Base-by-base conservation (phyloP, 1,140 invertebrate genomes). In the Chymomyza costata region DNA sequence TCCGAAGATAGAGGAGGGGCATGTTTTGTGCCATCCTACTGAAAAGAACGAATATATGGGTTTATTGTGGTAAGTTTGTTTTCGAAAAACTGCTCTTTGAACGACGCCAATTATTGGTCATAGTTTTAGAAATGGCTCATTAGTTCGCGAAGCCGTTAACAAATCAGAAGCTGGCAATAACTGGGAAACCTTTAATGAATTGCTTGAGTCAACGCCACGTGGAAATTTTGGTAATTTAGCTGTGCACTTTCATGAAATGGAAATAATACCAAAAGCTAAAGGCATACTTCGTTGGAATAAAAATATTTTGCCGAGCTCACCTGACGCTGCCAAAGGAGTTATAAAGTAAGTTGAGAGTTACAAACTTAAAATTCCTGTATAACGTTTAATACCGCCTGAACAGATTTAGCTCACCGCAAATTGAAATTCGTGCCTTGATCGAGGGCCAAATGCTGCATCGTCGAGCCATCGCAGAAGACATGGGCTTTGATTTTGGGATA, bases 141-240 rank as follows among this genome's bases (percentile, higher is more conserved):
- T 97, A 10, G 95, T 95, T 0, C 88, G 97, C 25, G 95, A 98
- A 86, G 88, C 90, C 73, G 92, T 98, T 25, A 87, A 94, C 44
- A 90, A 96, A 76, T 87, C 89, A 15, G 90, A 91, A 49, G 92
- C 93, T 0, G 91, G 92, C 31, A 89, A 89, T 11, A 92, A 90
- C 17, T 99, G 97, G 97, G 89, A 93, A 7, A 89, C 91, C 34
- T 98, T 99, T 82, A 92, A 93, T 78, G 89, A 94, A 73, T 76
- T 97, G 37, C 85, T 99, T 13, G 90, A 93, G 17, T 91, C 90
- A 21, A 96, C 95, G 1, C 94, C 95, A 0, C 88, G 93, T 53
- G 96, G 97, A 21, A 98, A 98, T 86, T 93, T 95, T 86, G 96
- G 96, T 11, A 95, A 97, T 82, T 91, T 98, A 84, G 93, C 93